These are phyloP conservation scores for Scopus umbretta DNA, from an alignment of 2,113 vertebrate genomes.

Conservation along the genomic window DNA sequence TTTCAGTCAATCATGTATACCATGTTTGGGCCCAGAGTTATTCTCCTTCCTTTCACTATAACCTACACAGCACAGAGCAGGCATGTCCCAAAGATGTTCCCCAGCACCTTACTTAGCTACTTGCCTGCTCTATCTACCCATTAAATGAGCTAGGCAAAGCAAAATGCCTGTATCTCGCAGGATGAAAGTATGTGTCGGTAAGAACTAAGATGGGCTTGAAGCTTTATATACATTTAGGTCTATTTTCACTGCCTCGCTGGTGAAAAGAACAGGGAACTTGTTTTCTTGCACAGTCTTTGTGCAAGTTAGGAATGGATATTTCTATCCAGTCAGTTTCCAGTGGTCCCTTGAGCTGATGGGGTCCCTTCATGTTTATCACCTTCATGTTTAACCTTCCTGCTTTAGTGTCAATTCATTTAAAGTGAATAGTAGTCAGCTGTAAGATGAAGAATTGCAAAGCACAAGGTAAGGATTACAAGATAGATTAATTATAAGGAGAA, in stretches of 20 bases:
- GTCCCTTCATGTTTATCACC: background rate
- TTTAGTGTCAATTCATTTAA: background rate
- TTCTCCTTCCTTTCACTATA: background rate
- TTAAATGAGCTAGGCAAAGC: background rate
- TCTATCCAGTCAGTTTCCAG: background rate
- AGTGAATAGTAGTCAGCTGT: background rate
- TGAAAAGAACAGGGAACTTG: background rate
- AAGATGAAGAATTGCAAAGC: background rate
- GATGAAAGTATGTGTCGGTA: background rate
- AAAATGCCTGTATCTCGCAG: background rate
- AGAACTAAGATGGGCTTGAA: background rate
- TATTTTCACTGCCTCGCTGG: background rate
- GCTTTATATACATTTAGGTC: background rate
- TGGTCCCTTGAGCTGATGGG: background rate
- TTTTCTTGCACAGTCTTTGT: background rate
- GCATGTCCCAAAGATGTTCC: background rate
- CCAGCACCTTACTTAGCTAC: background rate
- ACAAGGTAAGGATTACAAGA: background rate
- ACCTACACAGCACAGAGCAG: background rate
- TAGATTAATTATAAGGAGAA: background rate
- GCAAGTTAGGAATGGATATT: background rate
- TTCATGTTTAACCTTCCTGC: background rate
- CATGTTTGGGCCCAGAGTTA: background rate
- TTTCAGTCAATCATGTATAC: background rate
- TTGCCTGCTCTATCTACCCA: background rate